phyloP scores from a whole-genome alignment of 2,888 invertebrate genomes.

The Coelopa pilipes region DNA sequence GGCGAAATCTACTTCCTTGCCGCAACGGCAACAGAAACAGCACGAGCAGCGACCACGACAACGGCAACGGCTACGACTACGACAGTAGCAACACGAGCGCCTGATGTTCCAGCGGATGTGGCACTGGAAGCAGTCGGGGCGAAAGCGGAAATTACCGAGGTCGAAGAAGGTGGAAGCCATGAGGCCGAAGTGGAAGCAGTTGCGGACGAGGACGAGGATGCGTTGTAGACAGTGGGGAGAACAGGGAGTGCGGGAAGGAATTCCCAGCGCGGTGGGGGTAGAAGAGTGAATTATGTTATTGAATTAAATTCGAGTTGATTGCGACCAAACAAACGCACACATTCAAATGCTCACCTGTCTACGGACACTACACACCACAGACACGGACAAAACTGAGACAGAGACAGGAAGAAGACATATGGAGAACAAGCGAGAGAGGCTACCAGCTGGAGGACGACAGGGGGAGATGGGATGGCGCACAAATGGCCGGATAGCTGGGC shows the following conservation, averaged over 20 bases:
- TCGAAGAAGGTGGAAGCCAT: background rate
- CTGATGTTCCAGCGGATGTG: conserved; percentile 23
- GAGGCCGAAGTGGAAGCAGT: background rate
- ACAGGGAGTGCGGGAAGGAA: background rate
- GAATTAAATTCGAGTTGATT: conserved; percentile 63
- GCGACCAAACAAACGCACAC: conserved; percentile 45
- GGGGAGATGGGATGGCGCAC: background rate
- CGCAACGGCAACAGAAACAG: conserved; percentile 38
- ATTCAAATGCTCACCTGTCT: no score
- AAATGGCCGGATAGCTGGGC: no score
- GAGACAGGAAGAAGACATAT: background rate
- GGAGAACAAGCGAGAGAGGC: background rate
- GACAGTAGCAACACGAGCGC: no score
- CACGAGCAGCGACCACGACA: conserved; percentile 35
- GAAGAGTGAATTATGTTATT: conserved; percentile 60
- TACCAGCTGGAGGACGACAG: background rate
- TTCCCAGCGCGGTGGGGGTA: background rate
- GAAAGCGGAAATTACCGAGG: background rate
- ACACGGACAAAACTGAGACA: background rate
- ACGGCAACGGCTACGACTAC: background rate
- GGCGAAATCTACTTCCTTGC: conserved; percentile 51
- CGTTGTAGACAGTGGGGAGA: background rate
- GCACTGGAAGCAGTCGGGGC: background rate
- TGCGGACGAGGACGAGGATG: no score
- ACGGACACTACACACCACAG: background rate